A percentile compares a stretch with the other conserved stretches of the same genome.
Conservation (phyloP, 2,797 vertebrate genomes). For the Euthynnus affinis region DNA sequence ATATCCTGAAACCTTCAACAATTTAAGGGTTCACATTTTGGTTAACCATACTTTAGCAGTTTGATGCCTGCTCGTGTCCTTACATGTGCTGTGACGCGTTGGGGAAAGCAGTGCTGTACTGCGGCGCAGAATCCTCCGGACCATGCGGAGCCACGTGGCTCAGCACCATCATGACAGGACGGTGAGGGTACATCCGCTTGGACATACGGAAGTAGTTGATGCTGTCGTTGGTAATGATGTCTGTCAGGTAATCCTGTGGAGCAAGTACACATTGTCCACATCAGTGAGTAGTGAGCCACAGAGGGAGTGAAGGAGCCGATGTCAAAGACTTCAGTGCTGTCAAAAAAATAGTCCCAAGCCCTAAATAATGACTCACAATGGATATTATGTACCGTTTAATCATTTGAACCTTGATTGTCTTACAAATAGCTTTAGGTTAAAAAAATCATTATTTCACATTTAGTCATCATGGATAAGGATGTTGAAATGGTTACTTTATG, state of each 20-base stretch:
- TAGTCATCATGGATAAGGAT: neutral
- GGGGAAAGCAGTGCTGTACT: constrained; percentile 93
- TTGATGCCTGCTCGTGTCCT: constrained; percentile 65
- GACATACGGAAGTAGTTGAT: constrained; percentile 95
- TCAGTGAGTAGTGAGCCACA: constrained; percentile 36
- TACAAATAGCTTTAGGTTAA: too few relatives aligned
- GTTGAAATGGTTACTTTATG: neutral
- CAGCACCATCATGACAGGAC: constrained; percentile 95
- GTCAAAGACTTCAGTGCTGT: constrained; percentile 1
- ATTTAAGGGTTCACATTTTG: neutral
- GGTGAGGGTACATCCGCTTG: constrained; percentile 96
- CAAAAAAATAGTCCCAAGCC: neutral
- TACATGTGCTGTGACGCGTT: constrained; percentile 99
- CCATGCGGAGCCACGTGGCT: constrained; percentile 97
- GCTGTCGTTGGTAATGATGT: constrained; percentile 97
- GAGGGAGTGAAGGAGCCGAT: constrained; percentile 19
- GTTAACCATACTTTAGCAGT: neutral
- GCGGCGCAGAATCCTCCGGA: constrained; percentile 96
- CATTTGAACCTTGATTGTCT: neutral
- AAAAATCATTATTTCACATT: too few relatives aligned
- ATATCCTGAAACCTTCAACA: neutral
- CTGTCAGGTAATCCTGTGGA: constrained; percentile 96
- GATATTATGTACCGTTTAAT: neutral
- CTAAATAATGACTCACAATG: neutral
- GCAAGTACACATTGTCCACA: constrained; percentile 28